Percentiles rank a stretch among this genome's conserved stretches.
Evolutionary conservation across 2,797 vertebrate species (phyloP).

Genomic region (Alcedo quadribrachys): DNA sequence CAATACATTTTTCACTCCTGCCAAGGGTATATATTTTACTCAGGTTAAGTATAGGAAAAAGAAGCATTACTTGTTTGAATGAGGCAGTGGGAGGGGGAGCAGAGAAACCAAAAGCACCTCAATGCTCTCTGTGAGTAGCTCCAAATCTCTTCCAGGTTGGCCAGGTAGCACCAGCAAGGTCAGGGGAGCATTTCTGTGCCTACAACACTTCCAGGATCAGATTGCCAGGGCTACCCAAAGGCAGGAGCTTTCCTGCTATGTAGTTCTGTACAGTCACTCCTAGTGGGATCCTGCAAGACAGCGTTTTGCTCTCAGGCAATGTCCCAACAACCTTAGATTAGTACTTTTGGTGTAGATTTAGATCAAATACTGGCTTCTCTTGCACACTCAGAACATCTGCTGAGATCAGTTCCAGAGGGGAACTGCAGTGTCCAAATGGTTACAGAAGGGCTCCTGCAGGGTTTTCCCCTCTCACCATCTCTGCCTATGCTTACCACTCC

Average conservation of each 20-base stretch:
- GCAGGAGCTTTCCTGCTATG: accelerated
- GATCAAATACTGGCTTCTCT: neutral
- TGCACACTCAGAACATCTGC: neutral
- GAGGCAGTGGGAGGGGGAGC: neutral
- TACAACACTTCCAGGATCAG: neutral
- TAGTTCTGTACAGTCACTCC: neutral
- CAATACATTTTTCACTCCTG: conserved; percentile 77
- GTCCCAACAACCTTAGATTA: neutral
- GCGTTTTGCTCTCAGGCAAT: neutral
- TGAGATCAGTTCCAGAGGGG: neutral
- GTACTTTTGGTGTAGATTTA: neutral
- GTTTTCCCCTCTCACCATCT: neutral
- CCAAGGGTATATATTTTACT: conserved; percentile 74
- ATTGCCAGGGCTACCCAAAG: neutral
- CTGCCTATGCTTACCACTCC: neutral
- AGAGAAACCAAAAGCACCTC: neutral
- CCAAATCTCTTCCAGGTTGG: neutral
- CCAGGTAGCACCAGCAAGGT: neutral
- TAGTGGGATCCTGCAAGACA: neutral
- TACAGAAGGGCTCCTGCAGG: neutral
- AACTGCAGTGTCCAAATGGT: neutral
- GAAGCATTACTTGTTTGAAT: neutral
- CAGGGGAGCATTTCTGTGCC: neutral
- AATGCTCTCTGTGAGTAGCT: neutral
- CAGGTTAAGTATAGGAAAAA: conserved; percentile 55